Percentiles rank a stretch among this genome's conserved stretches.
These are phyloP conservation scores for Thaleichthys pacificus DNA, from an alignment of 2,797 vertebrate species.

Conservation along the genomic window DNA sequence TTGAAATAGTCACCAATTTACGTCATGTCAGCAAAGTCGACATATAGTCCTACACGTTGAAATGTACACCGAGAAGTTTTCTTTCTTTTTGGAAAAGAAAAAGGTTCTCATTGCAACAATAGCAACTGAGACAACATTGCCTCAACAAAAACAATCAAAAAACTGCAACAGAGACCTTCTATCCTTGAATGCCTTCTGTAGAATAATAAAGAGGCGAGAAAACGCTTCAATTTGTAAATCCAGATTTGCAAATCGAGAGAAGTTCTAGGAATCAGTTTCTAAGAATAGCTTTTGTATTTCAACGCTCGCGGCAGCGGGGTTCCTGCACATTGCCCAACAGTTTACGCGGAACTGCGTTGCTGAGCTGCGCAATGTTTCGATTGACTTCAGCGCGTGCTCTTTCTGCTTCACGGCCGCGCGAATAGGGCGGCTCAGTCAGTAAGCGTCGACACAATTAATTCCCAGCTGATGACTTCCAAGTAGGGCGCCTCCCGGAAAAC, in stretches of 20 bases:
- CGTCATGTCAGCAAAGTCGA: constrained; percentile 11
- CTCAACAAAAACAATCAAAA: constrained; percentile 24
- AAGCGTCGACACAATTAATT: constrained; percentile 42
- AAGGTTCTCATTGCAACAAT: neutral
- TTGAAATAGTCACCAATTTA: constrained; percentile 8
- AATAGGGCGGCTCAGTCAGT: constrained; percentile 19
- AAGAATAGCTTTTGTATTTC: constrained; percentile 68
- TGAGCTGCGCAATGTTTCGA: constrained; percentile 20
- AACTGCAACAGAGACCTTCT: too few relatives aligned
- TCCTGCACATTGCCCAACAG: constrained; percentile 18
- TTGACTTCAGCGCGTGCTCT: constrained; percentile 24
- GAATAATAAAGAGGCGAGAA: constrained; percentile 18
- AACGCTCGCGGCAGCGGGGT: constrained; percentile 42
- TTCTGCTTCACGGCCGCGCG: constrained; percentile 8
- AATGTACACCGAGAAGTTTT: neutral
- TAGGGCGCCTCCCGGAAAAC: constrained; percentile 66
- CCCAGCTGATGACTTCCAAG: constrained; percentile 56
- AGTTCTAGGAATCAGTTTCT: constrained; percentile 70
- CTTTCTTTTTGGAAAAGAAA: neutral
- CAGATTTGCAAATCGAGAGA: constrained; percentile 33
- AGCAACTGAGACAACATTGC: constrained; percentile 6
- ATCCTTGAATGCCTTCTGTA: too few relatives aligned
- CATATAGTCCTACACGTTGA: constrained; percentile 6
- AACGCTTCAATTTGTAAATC: constrained; percentile 44
- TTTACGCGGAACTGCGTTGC: constrained; percentile 43